Evolutionary conservation across 2,797 vertebrate genomes (phyloP), one percentile per base, ranked within the genome.

Genomic region (Heterohyrax brucei): DNA sequence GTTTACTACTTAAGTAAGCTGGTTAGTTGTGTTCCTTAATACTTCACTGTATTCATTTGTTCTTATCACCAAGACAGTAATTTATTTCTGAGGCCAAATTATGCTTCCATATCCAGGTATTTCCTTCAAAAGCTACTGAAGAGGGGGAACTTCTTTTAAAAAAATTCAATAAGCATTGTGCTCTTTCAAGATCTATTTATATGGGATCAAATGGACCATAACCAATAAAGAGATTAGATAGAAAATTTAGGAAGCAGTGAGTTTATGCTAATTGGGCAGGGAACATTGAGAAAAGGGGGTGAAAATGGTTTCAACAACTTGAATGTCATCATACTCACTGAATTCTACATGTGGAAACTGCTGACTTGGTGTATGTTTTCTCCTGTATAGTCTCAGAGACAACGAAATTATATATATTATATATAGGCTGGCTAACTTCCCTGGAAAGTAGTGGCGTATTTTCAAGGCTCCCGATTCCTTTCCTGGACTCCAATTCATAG

Each of bases 41-140:
- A 73, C 24, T 81, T 95, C n/a, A 62, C 12, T 80, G 6, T 82
- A 78, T 70, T 94, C 30, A 72, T 70, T 86, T 61, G 3, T 50
- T 30, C 56, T 78, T 56, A 82, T 3, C 30, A 66, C n/a, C 82
- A 92, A 50, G 39, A 87, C 30, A 10, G 30, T 48, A 88, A 77
- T 88, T 7, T 84, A 21, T 39, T 87, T 70, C 66, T 70, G n/a
- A 70, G 12, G 33, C 78, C 14, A 86, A 21, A 94, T 18, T 83
- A 1, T 90, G 2, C 59, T 92, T 87, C 33, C 12, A n/a, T 13
- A 10, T 59, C 8, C 64, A 76, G 16, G 12, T 28, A 80, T 93
- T 95, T 80, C 72, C 46, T 91, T 89, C 33, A 64, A 85, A 91
- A 18, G 68, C 39, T 89, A 91, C 72, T 21, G 59, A 64, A 75